Conservation (phyloP, 2,113 vertebrate genomes). For the Macaca mulatta region DNA sequence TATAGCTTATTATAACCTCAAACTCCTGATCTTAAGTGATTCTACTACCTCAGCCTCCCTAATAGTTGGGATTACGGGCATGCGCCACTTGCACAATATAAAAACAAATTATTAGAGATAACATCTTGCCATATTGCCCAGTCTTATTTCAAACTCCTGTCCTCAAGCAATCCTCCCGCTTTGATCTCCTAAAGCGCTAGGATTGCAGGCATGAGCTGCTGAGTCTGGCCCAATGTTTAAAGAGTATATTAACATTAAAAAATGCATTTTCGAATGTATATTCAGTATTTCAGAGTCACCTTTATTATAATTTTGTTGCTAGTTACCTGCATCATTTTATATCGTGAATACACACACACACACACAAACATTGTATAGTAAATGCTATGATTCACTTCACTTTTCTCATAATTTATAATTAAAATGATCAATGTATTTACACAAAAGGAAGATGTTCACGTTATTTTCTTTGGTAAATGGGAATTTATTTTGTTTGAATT, state of each 20-base stretch:
- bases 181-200: no score
- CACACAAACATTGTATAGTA: neutral
- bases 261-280: neutral
- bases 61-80: no score
- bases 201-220: no score
- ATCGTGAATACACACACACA: neutral
- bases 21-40: no score
- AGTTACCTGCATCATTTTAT: neutral
- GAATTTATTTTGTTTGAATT: conserved; percentile 64
- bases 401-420: conserved; percentile 50
- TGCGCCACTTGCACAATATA: no score
- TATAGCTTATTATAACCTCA: no score
- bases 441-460: conserved; percentile 56
- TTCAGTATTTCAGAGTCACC: neutral
- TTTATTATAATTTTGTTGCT: neutral
- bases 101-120: no score
- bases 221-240: neutral
- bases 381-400: neutral
- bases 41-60: no score
- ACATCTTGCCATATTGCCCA: no score
- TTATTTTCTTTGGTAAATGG: conserved; percentile 67
- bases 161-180: no score
- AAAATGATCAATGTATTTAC: conserved; percentile 47
- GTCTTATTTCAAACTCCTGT: no score
- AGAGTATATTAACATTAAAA: neutral